phyloP scores from a whole-genome alignment of 2,888 invertebrate species.

The Ochropacha duplaris region DNA sequence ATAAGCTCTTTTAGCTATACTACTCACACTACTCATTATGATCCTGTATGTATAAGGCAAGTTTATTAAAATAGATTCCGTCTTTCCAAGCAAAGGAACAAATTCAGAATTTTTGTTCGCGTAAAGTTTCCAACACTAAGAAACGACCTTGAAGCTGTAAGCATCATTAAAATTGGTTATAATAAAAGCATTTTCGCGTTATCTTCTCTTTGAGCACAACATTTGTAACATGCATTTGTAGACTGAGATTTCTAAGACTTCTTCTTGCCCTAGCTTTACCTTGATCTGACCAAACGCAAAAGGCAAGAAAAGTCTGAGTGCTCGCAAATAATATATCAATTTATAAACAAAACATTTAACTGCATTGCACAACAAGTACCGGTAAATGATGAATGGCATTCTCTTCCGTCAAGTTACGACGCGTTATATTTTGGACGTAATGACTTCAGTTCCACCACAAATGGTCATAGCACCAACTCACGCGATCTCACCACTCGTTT shows the following conservation, averaged over 20 bases:
- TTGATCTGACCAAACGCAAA: no score
- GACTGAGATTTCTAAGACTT: not conserved
- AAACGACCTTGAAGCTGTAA: no score
- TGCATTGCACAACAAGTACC: conserved; percentile 11
- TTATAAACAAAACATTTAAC: not conserved
- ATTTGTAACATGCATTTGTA: not conserved
- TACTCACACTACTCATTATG: not conserved
- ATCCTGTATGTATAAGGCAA: not conserved
- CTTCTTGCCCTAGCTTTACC: no score
- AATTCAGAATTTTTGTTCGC: not conserved
- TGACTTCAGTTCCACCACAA: conserved; percentile 3
- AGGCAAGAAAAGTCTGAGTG: not conserved
- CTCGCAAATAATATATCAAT: not conserved
- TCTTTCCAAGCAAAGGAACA: not conserved
- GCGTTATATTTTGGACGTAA: conserved; percentile 7
- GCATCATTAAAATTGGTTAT: not conserved
- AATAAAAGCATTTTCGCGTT: not conserved
- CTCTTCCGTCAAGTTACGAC: conserved; percentile 18
- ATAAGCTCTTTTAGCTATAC: not conserved
- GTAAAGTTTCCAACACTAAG: not conserved
- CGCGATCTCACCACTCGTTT: conserved; percentile 7
- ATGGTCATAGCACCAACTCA: conserved; percentile 12
- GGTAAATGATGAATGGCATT: conserved; percentile 22
- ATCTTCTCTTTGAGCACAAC: not conserved
- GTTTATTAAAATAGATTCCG: not conserved